Evolutionary conservation across 2,113 vertebrate species (phyloP).

Genomic region (Pollimyrus isidori): DNA sequence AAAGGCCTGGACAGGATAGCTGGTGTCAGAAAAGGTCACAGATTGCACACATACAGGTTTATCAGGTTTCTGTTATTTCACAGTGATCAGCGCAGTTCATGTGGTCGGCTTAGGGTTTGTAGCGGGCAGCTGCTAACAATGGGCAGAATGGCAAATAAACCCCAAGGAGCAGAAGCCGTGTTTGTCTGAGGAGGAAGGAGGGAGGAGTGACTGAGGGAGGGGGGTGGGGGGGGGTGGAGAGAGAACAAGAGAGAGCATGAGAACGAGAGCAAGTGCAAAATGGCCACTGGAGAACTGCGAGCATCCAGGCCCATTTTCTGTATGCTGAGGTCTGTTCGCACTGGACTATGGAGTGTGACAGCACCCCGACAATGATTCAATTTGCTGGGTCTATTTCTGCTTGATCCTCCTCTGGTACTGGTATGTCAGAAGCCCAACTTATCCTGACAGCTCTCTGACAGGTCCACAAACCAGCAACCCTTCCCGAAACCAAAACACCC

Average conservation of each 20-base stretch:
- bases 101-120: not conserved
- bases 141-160: not conserved
- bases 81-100: not conserved
- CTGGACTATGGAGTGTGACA: not conserved
- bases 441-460: not conserved
- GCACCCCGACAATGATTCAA: not conserved
- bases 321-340: not conserved
- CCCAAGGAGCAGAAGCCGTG: not conserved
- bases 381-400: not conserved
- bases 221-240: not conserved
- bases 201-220: not conserved
- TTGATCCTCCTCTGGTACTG: not conserved
- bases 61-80: not conserved
- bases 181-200: not conserved
- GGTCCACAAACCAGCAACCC: too few relatives aligned
- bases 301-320: not conserved
- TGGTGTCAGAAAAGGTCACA: not conserved
- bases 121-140: not conserved
- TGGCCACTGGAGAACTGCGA: slow-evolving; percentile 4
- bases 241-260: not conserved
- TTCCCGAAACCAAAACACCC: not conserved
- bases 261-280: slow-evolving; percentile 12
- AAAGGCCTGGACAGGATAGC: not conserved
- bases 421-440: not conserved
- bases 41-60: not conserved